Evolutionary conservation across 1,140 invertebrate species (phyloP).

Genomic region (Meloidogyne floridensis): DNA sequence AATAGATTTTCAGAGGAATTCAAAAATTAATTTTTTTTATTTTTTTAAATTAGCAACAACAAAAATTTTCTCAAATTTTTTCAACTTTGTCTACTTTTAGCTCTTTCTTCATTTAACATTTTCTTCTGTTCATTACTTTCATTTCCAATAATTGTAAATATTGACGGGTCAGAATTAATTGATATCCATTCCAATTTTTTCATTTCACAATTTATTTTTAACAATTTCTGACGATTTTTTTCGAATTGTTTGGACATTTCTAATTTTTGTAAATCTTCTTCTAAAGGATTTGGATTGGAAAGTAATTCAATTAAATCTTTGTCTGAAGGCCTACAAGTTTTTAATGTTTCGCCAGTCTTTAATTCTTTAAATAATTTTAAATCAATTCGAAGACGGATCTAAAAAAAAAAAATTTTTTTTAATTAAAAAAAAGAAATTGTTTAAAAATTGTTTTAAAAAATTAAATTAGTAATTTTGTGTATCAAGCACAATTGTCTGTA

Average conservation of each 20-base stretch:
- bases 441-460: too few relatives aligned
- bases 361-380: slow-evolving; percentile 12
- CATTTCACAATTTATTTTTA: slow-evolving; percentile 21
- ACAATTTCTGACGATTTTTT: slow-evolving; percentile 11
- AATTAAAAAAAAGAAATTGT: not conserved
- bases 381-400: slow-evolving; percentile 26
- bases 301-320: slow-evolving; percentile 11
- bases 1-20: too few relatives aligned
- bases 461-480: too few relatives aligned
- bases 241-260: slow-evolving; percentile 21
- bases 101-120: not conserved
- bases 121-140: slow-evolving; percentile 2
- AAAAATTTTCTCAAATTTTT: not conserved
- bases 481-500: too few relatives aligned
- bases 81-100: slow-evolving; percentile 1
- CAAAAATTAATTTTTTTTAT: too few relatives aligned
- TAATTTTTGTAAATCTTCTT: slow-evolving; percentile 20
- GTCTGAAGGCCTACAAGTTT: slow-evolving; percentile 24
- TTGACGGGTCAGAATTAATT: slow-evolving; percentile 20
- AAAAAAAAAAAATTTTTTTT: not conserved
- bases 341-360: slow-evolving; percentile 4
- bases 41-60: too few relatives aligned
- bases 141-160: slow-evolving; percentile 1
- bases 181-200: slow-evolving; percentile 29
- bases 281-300: not conserved